These are phyloP conservation scores for Sinocyclocheilus rhinocerous DNA, from an alignment of 2,113 vertebrate species.

Conservation along the genomic window DNA sequence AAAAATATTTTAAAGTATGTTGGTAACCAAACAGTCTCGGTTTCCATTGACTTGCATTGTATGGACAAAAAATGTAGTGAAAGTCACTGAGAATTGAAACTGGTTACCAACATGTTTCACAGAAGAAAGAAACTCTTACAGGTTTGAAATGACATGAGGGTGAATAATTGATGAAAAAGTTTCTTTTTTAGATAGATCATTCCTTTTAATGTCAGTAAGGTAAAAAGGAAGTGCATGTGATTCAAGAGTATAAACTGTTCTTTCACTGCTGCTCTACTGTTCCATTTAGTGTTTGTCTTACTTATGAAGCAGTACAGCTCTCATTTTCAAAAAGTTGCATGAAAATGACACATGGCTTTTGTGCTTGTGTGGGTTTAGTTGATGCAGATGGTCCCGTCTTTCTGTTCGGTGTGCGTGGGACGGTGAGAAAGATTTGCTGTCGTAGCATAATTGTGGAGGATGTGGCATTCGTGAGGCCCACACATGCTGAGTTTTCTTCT, in stretches of 20 bases:
- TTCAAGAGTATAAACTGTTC: background rate
- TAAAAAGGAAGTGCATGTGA: background rate
- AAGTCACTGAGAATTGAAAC: too few species aligned
- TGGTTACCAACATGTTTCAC: too few species aligned
- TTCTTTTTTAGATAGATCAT: background rate
- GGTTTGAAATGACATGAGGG: too few species aligned
- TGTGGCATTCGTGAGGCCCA: background rate
- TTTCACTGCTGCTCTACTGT: background rate
- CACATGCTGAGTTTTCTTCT: background rate
- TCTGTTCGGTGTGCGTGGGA: background rate
- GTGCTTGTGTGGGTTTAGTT: background rate
- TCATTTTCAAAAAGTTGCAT: background rate
- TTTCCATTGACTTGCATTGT: background rate
- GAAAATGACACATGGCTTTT: background rate
- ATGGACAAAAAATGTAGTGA: too few species aligned
- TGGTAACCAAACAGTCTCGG: background rate
- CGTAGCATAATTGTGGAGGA: background rate
- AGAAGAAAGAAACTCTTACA: too few species aligned
- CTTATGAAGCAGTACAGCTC: background rate
- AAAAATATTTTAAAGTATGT: background rate
- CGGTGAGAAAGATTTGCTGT: conserved; percentile 1
- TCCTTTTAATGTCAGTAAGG: background rate
- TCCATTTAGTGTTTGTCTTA: conserved; percentile 25
- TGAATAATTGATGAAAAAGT: background rate
- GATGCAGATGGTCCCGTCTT: conserved; percentile 12